These are phyloP conservation scores for Myopa tessellatipennis DNA, from an alignment of 2,888 invertebrate species.

Conservation along the genomic window DNA sequence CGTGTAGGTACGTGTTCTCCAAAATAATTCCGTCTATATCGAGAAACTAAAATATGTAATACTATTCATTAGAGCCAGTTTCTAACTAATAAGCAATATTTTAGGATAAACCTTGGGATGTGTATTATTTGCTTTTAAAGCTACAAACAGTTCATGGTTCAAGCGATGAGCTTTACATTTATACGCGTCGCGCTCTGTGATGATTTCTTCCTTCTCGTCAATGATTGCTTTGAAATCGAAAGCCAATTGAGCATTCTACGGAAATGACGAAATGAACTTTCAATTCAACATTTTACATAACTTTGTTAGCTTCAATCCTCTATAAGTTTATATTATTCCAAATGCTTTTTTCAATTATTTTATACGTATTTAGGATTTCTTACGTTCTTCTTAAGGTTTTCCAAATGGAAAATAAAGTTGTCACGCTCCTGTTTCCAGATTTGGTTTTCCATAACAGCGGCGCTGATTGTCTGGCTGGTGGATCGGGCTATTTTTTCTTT, in stretches of 20 bases:
- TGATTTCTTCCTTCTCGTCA: slow-evolving; percentile 87
- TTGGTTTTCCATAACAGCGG: slow-evolving; percentile 52
- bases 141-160: slow-evolving; percentile 82
- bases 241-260: slow-evolving; percentile 78
- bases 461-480: slow-evolving; percentile 29
- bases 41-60: slow-evolving; percentile 68
- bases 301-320: too few relatives aligned
- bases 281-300: background rate
- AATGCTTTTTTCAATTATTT: too few relatives aligned
- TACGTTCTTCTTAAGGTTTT: slow-evolving; percentile 63
- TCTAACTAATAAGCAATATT: background rate
- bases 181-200: slow-evolving; percentile 84
- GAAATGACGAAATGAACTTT: slow-evolving; percentile 39
- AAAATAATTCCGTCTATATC: slow-evolving; percentile 84
- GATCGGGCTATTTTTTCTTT: slow-evolving; percentile 44
- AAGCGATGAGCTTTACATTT: slow-evolving; percentile 85
- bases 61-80: background rate
- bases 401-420: slow-evolving; percentile 65
- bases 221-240: slow-evolving; percentile 81
- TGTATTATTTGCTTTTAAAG: slow-evolving; percentile 69
- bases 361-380: background rate
- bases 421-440: slow-evolving; percentile 66
- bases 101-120: slow-evolving; percentile 58
- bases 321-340: too few relatives aligned
- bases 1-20: slow-evolving; percentile 88